Conservation (phyloP, 2,888 invertebrate species). For the Phymatocera aterrima region DNA sequence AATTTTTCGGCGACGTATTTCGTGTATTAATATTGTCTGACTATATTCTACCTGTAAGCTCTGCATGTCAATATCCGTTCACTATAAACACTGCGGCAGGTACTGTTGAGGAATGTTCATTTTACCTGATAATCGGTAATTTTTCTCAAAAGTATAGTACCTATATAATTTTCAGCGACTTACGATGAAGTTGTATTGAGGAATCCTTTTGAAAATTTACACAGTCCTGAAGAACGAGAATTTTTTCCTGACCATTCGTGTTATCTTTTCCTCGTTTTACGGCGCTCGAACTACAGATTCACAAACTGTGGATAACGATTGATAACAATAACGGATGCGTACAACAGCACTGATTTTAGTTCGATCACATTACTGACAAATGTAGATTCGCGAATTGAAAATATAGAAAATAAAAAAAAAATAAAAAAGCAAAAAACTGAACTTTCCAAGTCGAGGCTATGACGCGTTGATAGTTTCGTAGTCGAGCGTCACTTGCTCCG, state of each 20-base stretch:
- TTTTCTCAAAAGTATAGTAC: too few relatives aligned
- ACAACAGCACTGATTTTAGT: neutral
- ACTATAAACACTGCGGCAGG: too few relatives aligned
- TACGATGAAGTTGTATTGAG: neutral
- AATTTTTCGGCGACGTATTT: too few relatives aligned
- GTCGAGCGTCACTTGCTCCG: neutral
- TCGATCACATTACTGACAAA: neutral
- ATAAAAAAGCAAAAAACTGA: neutral
- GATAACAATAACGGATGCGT: neutral
- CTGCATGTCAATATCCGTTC: too few relatives aligned
- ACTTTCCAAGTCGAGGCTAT: slow-evolving; percentile 13
- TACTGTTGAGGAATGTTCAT: too few relatives aligned
- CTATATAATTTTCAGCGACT: neutral
- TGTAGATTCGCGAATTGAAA: neutral
- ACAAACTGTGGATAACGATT: neutral
- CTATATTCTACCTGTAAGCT: too few relatives aligned
- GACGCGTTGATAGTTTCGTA: slow-evolving; percentile 23
- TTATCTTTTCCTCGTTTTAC: neutral
- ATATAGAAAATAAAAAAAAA: neutral
- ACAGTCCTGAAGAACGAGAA: neutral
- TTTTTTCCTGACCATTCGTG: neutral
- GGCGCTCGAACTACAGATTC: neutral
- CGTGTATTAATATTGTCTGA: too few relatives aligned
- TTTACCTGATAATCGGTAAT: too few relatives aligned
- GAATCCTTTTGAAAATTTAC: neutral